Conservation (phyloP, 2,888 invertebrate genomes). For the Drosophila setosimentum region DNA sequence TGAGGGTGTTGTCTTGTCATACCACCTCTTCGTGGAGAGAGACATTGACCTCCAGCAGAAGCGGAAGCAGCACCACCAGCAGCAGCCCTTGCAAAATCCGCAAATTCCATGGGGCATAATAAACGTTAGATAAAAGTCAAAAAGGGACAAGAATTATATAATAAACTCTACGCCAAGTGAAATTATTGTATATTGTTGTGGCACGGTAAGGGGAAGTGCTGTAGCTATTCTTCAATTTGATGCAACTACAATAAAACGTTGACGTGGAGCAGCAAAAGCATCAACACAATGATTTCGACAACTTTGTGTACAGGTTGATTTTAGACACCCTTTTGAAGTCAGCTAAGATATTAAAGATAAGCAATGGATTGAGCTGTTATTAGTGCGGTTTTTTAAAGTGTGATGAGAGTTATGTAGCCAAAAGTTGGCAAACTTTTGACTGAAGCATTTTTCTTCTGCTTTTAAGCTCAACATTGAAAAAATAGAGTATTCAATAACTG, state of each 20-base stretch:
- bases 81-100: slow-evolving; percentile 59
- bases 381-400: background rate
- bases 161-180: slow-evolving; percentile 74
- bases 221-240: slow-evolving; percentile 42
- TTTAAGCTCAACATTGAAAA: slow-evolving; percentile 11
- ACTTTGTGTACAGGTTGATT: slow-evolving; percentile 33
- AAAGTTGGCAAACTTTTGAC: background rate
- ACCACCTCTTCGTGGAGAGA: slow-evolving; percentile 36
- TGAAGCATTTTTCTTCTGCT: background rate
- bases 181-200: slow-evolving; percentile 65
- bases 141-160: slow-evolving; percentile 80
- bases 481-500: slow-evolving; percentile 38
- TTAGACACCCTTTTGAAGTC: background rate
- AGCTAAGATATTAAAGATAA: background rate
- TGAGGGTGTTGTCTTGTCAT: slow-evolving; percentile 40
- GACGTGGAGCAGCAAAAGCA: slow-evolving; percentile 43
- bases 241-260: slow-evolving; percentile 57
- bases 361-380: too few species aligned
- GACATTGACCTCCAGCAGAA: slow-evolving; percentile 68
- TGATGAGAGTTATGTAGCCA: background rate
- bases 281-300: slow-evolving; percentile 15
- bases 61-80: slow-evolving; percentile 8
- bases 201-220: slow-evolving; percentile 5
- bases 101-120: slow-evolving; percentile 80
- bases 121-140: slow-evolving; percentile 81